Evolutionary conservation across 2,888 invertebrate genomes (phyloP), one percentile per base, ranked within the genome.

Genomic region (Tipula confusa): DNA sequence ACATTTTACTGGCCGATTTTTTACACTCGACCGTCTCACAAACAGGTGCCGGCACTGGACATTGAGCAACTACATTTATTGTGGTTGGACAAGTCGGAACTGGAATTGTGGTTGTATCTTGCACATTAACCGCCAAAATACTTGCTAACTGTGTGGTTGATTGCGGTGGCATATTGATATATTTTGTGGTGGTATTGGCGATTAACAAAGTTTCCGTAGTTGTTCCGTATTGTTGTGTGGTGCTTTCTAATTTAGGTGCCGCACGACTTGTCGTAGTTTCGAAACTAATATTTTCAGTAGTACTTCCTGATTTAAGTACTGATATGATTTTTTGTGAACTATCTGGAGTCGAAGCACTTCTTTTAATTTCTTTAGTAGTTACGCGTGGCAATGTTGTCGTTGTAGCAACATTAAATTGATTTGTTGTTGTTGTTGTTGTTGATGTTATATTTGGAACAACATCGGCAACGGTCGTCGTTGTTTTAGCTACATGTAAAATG

Each of bases 1-100:
- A 36, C 5, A 48, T 29, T 48, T 83, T 83, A 38, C 83, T 83
- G 5, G 83, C 28, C 18, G 83, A 43, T 43, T 83, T 43, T 83
- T 29, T 48, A 83, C 83, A 83, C 29, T 80, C 80, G 11, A 80
- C 15, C 7, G 80, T 80, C n/a, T 80, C 29, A 11, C 80, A 80
- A 80, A 31, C 31, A 5, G 80, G 80, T 7, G 15, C 6, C 1
- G 80, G 31, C 1, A 29, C 15, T 80, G 80, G 31, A 31, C 80
- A 80, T 80, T 2, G 13, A 0, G 80, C 1, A 80, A 29, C n/a
- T 29, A 80, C 6, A 15, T 29, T 80, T 29, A n/a, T 11, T 31
- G 29, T 9, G 7, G 80, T 1, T 15, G 31, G 31, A 29, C 29
- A 80, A 29, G 80, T 31, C 29, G 80, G 80, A 64, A 64, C 64